These are phyloP conservation scores for Tinea pellionella DNA, from an alignment of 2,888 invertebrate genomes.

Conservation along the genomic window DNA sequence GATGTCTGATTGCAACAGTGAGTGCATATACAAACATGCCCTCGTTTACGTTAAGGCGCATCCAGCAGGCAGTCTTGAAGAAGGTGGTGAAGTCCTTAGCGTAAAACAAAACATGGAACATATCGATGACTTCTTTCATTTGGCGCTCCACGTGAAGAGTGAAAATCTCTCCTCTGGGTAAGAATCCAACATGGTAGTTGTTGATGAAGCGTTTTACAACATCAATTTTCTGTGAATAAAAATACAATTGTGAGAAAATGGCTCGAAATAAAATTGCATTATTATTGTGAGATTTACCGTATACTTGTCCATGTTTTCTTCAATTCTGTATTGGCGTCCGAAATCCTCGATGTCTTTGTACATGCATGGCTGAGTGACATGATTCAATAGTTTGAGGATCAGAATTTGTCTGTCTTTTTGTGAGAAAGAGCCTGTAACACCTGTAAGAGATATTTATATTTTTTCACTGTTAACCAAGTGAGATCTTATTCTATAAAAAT, in stretches of 20 bases:
- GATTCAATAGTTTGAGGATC: slow-evolving; percentile 63
- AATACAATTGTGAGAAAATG: background rate
- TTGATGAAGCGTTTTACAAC: slow-evolving; percentile 70
- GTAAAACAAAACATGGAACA: slow-evolving; percentile 66
- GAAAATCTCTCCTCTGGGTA: slow-evolving; percentile 68
- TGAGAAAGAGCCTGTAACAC: slow-evolving; percentile 29
- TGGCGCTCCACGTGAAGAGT: slow-evolving; percentile 60
- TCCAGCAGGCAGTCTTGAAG: slow-evolving; percentile 61
- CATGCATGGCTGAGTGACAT: slow-evolving; percentile 55
- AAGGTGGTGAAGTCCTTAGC: slow-evolving; percentile 64
- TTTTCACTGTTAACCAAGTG: background rate
- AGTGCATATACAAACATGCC: slow-evolving; percentile 70
- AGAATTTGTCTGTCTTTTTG: slow-evolving; percentile 55
- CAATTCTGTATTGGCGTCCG: slow-evolving; percentile 49
- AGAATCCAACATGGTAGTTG: slow-evolving; percentile 59
- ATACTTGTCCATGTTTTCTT: slow-evolving; percentile 45
- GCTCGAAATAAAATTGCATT: background rate
- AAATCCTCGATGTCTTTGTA: slow-evolving; percentile 55
- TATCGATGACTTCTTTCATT: slow-evolving; percentile 56
- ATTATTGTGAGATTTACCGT: slow-evolving; percentile 27
- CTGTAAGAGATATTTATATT: background rate
- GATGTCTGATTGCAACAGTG: slow-evolving; percentile 62
- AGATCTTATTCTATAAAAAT: background rate
- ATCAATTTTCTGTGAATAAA: slow-evolving; percentile 54
- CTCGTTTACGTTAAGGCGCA: slow-evolving; percentile 64